Evolutionary conservation across 2,888 invertebrate genomes (phyloP), one percentile per base, ranked within the genome.

Genomic region (Reticulitermes lucifugus): DNA sequence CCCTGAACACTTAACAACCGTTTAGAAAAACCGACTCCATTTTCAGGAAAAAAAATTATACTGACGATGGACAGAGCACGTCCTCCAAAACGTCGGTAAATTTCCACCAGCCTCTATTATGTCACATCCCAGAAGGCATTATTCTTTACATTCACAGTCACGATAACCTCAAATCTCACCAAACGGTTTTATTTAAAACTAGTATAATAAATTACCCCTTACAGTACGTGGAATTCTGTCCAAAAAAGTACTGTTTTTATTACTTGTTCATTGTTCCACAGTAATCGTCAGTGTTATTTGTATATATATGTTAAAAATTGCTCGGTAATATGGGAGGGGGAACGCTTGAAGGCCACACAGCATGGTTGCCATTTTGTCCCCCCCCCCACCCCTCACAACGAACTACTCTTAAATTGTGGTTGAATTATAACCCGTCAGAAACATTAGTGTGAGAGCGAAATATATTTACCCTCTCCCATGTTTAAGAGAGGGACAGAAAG

Each of bases 381-480:
- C 65, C 35, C 35, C 35, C 35, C 35, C 35, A n/a, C 70, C 81
- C 55, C 22, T 41, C 81, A 43, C 80, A 60, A 35, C 59, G 18
- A 55, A 60, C 80, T 60, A 60, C 81, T 81, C 81, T 81, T 81
- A 81, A 81, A 81, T 81, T 81, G 70, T 65, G 65, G 70, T 59
- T 81, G 70, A 81, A 81, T 81, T 81, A 81, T 81, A 81, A 81
- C 81, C 81, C 81, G 81, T 81, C 81, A 81, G 81, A 70, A 81
- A 81, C 81, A 81, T 80, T 80, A 80, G 46, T 77, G 77, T 77
- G 46, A 77, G 77, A n/a, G 77, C 6, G 41, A 77, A 77, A 77
- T 77, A 46, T 77, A 77, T 77, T 77, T 77, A 77, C 77, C 29
- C 43, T 77, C n/a, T 77, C 65, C 65, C 25, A 65, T 65, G 65